A percentile compares a stretch with the other conserved stretches of the same genome.
Conservation (phyloP, 2,888 invertebrate genomes). For the Drosophila antonietae region DNA sequence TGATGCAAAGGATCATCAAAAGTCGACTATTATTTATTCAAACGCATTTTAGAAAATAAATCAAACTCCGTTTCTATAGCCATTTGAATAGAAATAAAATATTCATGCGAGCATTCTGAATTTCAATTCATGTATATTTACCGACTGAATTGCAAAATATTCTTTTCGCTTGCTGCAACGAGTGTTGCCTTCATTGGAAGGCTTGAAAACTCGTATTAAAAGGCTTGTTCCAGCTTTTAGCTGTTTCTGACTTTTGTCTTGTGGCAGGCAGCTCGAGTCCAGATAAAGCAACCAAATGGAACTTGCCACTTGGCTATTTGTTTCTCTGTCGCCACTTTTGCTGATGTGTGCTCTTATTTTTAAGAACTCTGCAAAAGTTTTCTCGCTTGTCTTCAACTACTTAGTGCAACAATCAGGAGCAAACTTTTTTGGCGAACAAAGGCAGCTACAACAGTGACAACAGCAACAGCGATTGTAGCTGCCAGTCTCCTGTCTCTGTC, state of each 20-base stretch:
- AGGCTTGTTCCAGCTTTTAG: slow-evolving; percentile 13
- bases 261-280: slow-evolving; percentile 41
- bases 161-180: not conserved
- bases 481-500: not conserved
- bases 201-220: slow-evolving; percentile 11
- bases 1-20: not conserved
- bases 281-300: slow-evolving; percentile 26
- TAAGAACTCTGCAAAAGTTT: slow-evolving; percentile 38
- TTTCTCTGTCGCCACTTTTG: slow-evolving; percentile 24
- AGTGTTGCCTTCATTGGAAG: not conserved
- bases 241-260: slow-evolving; percentile 20
- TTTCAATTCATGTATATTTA: not conserved
- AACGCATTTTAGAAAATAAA: not conserved
- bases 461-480: slow-evolving; percentile 12
- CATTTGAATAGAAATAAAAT: slow-evolving; percentile 4
- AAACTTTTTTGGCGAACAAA: slow-evolving; percentile 41
- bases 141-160: slow-evolving; percentile 3
- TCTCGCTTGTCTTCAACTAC: slow-evolving; percentile 52
- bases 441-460: slow-evolving; percentile 10
- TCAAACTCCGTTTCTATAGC: not conserved
- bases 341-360: slow-evolving; percentile 46
- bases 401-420: slow-evolving; percentile 49
- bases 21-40: not conserved
- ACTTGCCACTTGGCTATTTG: slow-evolving; percentile 30
- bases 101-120: not conserved